Base-by-base conservation (phyloP, 2,797 vertebrate species). In the Chelon labrosus region DNA sequence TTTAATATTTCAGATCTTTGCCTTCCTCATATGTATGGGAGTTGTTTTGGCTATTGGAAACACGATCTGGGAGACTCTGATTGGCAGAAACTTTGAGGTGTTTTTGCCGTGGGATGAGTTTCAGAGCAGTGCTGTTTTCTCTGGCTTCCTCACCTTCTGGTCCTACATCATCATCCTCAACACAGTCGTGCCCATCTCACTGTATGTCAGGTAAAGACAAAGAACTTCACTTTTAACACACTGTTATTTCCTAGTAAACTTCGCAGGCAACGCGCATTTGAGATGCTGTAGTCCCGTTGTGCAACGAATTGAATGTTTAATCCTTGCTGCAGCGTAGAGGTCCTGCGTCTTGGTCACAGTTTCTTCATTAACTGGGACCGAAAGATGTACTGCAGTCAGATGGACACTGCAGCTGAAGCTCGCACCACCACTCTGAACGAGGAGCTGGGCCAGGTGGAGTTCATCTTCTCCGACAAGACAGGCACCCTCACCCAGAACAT, bases 331-430 rank as follows among this genome's bases (percentile, higher is more conserved):
- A 98, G 97, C 3, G 96, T 98, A 91, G 97, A 98, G 88, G 95
- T 98, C 62, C 95, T 98, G 80, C 93, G 97, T 0, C 93, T 98
- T 0, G 96, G 96, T 39, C 96, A 98, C 89, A 98, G 97, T 91
- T 97, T 96, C 89, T 98, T 97, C 85, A 98, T 98, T 80, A 97
- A 98, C 93, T 98, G 97, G 97, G 97, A 98, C 91, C 91, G 82
- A 85, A 96, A 94, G 88, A 98, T 98, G 97, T 97, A 94, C 90
- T 94, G 93, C 60, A 80, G 64, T 39, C 90, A 84, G 65, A 87
- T 90, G 13, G 88, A 91, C 66, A 96, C 95, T 0, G 88, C 96
- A 0, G 97, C 97, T 0, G 96, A 96, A 83, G 96, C 97, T 25
- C 94, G 96, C n/a, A 98, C 96, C 89, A 98, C 97, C 74, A 98